phyloP scores from a whole-genome alignment of 2,797 vertebrate genomes.

The Chiroxiphia lanceolata region DNA sequence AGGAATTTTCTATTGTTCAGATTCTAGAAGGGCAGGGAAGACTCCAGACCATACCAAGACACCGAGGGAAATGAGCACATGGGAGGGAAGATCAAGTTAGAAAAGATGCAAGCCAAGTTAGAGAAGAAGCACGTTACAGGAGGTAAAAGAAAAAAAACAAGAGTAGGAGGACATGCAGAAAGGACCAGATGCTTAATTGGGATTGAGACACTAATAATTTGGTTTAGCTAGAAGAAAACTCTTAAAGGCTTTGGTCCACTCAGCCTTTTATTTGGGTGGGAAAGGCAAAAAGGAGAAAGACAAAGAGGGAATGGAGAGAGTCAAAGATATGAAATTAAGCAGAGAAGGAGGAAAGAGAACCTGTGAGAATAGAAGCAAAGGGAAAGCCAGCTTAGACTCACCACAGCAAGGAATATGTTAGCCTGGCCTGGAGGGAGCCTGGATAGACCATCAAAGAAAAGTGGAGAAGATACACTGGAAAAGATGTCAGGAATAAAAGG shows the following conservation, averaged over 20 bases:
- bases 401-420: not conserved
- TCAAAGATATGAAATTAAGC: not conserved
- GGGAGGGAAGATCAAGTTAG: not conserved
- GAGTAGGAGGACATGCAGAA: not conserved
- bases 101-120: not conserved
- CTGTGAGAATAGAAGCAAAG: not conserved
- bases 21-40: not conserved
- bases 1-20: not conserved
- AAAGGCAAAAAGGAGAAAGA: not conserved
- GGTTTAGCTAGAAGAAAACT: not conserved
- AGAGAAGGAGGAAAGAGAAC: not conserved
- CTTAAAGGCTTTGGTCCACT: not conserved
- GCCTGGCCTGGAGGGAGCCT: not conserved
- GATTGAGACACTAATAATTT: not conserved
- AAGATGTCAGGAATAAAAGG: not conserved
- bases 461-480: not conserved
- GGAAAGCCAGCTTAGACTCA: not conserved
- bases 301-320: not conserved
- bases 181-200: not conserved
- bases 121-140: not conserved
- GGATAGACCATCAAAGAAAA: not conserved
- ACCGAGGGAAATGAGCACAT: fast-evolving
- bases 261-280: not conserved
- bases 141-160: not conserved
- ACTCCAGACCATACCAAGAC: not conserved